These are phyloP conservation scores for Nomada goodeniana DNA, from an alignment of 2,888 invertebrate genomes.

Conservation along the genomic window DNA sequence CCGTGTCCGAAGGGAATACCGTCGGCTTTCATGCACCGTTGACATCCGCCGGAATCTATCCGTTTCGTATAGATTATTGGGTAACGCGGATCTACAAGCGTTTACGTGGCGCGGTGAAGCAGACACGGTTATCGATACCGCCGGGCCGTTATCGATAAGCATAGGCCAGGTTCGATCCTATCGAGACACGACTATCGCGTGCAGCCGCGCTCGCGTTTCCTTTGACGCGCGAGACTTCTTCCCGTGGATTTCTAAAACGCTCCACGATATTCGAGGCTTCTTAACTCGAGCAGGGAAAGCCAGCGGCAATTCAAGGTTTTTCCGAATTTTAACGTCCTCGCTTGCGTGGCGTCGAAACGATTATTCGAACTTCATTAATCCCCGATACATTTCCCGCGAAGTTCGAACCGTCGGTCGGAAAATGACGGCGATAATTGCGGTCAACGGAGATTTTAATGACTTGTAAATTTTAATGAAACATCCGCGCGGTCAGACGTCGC, in stretches of 20 bases:
- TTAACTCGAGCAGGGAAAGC: too few species aligned
- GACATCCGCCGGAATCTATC: conserved; percentile 38
- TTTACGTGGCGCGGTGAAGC: conserved; percentile 71
- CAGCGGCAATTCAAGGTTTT: too few species aligned
- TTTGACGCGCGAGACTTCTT: conserved; percentile 41
- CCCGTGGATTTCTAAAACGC: conserved; percentile 16
- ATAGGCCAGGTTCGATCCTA: conserved; percentile 61
- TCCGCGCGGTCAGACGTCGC: neutral
- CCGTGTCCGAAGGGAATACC: neutral
- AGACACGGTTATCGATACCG: conserved; percentile 51
- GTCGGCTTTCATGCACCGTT: conserved; percentile 17
- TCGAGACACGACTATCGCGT: conserved; percentile 58
- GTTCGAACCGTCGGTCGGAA: too few species aligned
- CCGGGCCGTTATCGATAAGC: conserved; percentile 65
- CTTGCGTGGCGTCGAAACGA: too few species aligned
- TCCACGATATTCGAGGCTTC: too few species aligned
- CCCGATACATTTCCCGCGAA: too few species aligned
- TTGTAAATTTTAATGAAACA: conserved; percentile 12
- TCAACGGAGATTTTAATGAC: conserved; percentile 11
- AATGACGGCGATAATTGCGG: too few species aligned
- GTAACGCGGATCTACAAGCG: conserved; percentile 71
- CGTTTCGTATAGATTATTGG: conserved; percentile 68
- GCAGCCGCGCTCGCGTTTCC: conserved; percentile 47
- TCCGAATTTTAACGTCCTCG: too few species aligned
- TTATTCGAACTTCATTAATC: too few species aligned